Conservation (phyloP, 1,140 invertebrate genomes). For the Camponotus vicinus region DNA sequence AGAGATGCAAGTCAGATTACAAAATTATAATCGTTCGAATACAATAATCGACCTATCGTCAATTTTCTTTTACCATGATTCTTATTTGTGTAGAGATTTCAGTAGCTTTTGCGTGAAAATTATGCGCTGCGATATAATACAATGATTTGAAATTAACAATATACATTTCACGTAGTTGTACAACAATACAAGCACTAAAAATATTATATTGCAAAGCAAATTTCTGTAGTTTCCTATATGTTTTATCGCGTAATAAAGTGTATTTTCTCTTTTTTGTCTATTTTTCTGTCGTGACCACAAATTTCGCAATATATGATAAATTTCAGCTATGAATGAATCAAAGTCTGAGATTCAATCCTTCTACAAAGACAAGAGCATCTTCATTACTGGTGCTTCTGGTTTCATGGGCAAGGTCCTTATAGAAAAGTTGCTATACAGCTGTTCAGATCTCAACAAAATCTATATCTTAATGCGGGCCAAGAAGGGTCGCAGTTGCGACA, state of each 20-base stretch:
- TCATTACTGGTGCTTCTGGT: conserved; percentile 92
- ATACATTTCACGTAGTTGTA: background rate
- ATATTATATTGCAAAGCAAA: conserved; percentile 1
- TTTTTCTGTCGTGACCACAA: background rate
- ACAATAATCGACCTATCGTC: conserved; percentile 2
- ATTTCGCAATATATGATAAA: background rate
- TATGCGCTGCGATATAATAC: background rate
- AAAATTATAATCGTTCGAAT: background rate
- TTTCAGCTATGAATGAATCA: conserved; percentile 73
- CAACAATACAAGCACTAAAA: background rate
- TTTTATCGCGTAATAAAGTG: background rate
- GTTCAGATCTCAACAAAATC: conserved; percentile 89
- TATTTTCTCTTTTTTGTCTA: background rate
- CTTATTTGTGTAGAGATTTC: background rate
- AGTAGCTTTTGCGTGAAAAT: too few species aligned
- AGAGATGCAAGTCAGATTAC: background rate
- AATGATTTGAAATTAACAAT: background rate
- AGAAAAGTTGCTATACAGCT: conserved; percentile 91
- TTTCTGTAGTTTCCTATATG: background rate
- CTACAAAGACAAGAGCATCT: conserved; percentile 89
- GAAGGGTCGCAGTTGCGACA: conserved; percentile 86
- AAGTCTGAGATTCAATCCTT: conserved; percentile 83
- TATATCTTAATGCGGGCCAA: conserved; percentile 91
- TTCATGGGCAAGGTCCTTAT: conserved; percentile 97
- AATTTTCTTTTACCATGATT: conserved; percentile 32